phyloP scores from a whole-genome alignment of 2,113 vertebrate species.

The Pterocles orientalis region DNA sequence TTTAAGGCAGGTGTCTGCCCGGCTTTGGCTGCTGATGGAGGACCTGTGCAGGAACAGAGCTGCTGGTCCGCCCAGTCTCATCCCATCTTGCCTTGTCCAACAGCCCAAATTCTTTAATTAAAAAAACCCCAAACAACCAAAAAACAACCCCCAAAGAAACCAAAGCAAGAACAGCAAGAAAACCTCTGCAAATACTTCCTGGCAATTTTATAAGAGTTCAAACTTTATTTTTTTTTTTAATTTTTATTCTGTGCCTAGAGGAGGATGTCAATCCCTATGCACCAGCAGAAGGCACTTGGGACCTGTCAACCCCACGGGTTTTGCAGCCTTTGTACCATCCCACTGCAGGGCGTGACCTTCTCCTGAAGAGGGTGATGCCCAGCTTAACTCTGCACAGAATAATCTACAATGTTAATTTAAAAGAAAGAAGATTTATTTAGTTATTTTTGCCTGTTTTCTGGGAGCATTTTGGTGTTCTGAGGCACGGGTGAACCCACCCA shows the following conservation, averaged over 20 bases:
- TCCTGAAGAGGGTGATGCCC: accelerated
- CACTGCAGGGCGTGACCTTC: neutral
- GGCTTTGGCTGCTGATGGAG: neutral
- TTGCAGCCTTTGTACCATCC: neutral
- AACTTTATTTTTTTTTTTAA: neutral
- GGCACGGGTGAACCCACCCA: accelerated
- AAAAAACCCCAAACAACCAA: no score
- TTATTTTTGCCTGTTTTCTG: neutral
- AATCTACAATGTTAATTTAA: neutral
- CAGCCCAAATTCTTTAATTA: neutral
- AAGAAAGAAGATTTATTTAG: neutral
- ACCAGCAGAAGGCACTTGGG: neutral
- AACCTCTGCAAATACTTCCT: neutral
- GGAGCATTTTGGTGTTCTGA: neutral
- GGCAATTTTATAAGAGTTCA: neutral
- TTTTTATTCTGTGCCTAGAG: neutral
- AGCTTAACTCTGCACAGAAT: neutral
- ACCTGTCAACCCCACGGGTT: neutral
- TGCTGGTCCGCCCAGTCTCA: neutral
- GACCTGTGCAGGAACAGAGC: accelerated
- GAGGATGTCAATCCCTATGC: neutral
- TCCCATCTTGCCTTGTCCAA: neutral
- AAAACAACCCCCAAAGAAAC: neutral
- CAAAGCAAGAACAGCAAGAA: neutral
- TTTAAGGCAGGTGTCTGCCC: neutral